Evolutionary conservation across 2,888 invertebrate genomes (phyloP).

Genomic region (Microdon myrmicae): DNA sequence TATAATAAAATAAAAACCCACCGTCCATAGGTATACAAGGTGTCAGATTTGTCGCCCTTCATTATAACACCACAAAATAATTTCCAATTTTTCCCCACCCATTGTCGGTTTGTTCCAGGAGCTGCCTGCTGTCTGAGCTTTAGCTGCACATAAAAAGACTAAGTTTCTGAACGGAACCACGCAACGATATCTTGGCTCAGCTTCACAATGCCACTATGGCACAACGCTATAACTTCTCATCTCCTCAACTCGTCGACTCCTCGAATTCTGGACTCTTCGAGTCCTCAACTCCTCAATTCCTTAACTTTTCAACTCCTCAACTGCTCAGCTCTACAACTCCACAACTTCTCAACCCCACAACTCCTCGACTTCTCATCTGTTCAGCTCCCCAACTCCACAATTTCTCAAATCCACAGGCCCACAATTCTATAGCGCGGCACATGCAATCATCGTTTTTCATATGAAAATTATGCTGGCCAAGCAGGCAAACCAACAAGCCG

Average conservation of each 20-base stretch:
- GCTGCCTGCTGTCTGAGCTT: constrained; percentile 1
- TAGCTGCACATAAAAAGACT: too few relatives aligned
- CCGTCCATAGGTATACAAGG: constrained; percentile 61
- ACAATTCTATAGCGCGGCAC: constrained; percentile 30
- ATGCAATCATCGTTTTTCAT: constrained; percentile 53
- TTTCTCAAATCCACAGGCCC: constrained; percentile 4
- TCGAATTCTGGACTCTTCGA: too few relatives aligned
- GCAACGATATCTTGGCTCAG: too few relatives aligned
- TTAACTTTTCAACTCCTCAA: neutral
- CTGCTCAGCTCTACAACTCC: constrained; percentile 2
- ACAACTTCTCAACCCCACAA: constrained; percentile 8
- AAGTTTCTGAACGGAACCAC: too few relatives aligned
- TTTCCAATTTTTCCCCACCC: constrained; percentile 38
- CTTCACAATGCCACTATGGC: too few relatives aligned
- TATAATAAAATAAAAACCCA: constrained; percentile 28
- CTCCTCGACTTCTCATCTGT: constrained; percentile 17
- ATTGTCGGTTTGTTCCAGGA: constrained; percentile 1
- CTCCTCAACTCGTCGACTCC: too few relatives aligned
- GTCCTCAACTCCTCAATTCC: neutral
- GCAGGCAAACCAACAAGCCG: constrained; percentile 16
- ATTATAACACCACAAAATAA: constrained; percentile 58
- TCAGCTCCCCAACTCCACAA: constrained; percentile 1
- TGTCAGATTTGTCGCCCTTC: constrained; percentile 67
- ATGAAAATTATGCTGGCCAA: constrained; percentile 45
- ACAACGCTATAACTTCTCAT: too few relatives aligned